Base-by-base conservation (phyloP, 2,797 vertebrate genomes). In the Oreochromis mossambicus region DNA sequence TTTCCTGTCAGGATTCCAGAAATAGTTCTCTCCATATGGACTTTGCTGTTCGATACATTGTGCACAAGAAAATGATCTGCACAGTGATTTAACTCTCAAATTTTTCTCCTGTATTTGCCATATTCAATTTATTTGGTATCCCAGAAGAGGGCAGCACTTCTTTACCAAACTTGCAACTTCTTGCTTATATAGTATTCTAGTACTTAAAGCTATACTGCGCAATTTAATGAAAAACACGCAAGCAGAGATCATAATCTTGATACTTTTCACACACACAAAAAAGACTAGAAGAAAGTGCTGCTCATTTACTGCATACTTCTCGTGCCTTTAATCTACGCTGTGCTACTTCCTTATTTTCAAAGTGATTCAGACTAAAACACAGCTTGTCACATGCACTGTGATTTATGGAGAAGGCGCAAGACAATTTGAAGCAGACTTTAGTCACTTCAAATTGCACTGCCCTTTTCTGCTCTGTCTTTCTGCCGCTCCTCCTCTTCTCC, bases 81-180 rank as follows among this genome's bases (percentile, higher is more conserved):
- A 50, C 6, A 54, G 2, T 24, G 17, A 77, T 55, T 68, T 80
- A 15, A 81, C 54, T 73, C 5, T 68, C 3, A 29, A 43, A 9
- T 12, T 6, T 8, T 79, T 19, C 36, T 32, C 24, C 46, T 34
- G 34, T 68, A 34, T 83, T 12, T 19, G 73, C 58, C 6, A 43
- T 15, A 24, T 48, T 66, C 4, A 14, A 43, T 81, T 55, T 9
- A 61, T 78, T 81, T 54, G 17, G 10, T 87, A 86, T 84, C 70
- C 95, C 95, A 95, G 92, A 87, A 96, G 95, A 94, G 94, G 95
- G 95, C 94, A 94, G 95, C 94, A 96, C 81, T 86, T 91, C 91
- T 95, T 93, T 90, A 92, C 83, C 77, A 77, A 90, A 90, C 52
- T 19, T 77, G 50, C 41, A 78, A 84, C 46, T 24, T 77, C 41